Evolutionary conservation across 2,113 vertebrate species (phyloP), one percentile per base, ranked within the genome.

Genomic region (Glareola pratincola): DNA sequence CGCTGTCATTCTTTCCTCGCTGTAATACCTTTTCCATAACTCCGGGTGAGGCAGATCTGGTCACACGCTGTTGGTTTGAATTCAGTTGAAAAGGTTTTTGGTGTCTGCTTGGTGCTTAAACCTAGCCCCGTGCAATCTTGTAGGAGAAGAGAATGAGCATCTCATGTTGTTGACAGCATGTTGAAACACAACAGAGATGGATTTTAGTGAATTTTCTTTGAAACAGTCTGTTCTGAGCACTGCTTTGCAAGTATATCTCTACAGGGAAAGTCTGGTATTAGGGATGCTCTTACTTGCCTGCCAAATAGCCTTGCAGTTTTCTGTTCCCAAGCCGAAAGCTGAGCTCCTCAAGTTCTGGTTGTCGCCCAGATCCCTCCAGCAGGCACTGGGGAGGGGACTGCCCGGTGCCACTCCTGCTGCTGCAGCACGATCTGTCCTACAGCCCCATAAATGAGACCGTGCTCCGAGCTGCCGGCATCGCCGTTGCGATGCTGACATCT

Each of bases 381-480:
- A 37, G 63, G 24, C 36, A 3, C 22, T 7, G 6, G 37, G 51
- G 41, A 54, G 37, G 66, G 45, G 3, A 9, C n/a, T n/a, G 69
- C 39, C 68, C 30, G 0, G 56, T 14, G 64, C 48, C 51, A 0
- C 27, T 37, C 36, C 2, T 1, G 11, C 9, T 79, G 82, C 88
- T 62, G 82, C 77, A 27, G 81, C 66, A 2, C 3, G 0, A 3
- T 29, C 50, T 88, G 0, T 14, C 3, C 5, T 23, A 8, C 68
- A n/a, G 91, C 60, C 73, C 22, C 34, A 4, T 3, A 1, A 19
- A 9, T 4, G 53, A 32, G 19, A 8, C 43, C 0, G 2, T 3
- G 56, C 41, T 73, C 22, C 0, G 77, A 14, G 1, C 71, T 43
- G 51, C 59, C 0, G 6, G 60, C 77, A 36, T 81, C 32, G n/a